phyloP scores from a whole-genome alignment of 1,140 invertebrate species.

The Aradophagus sp. region DNA sequence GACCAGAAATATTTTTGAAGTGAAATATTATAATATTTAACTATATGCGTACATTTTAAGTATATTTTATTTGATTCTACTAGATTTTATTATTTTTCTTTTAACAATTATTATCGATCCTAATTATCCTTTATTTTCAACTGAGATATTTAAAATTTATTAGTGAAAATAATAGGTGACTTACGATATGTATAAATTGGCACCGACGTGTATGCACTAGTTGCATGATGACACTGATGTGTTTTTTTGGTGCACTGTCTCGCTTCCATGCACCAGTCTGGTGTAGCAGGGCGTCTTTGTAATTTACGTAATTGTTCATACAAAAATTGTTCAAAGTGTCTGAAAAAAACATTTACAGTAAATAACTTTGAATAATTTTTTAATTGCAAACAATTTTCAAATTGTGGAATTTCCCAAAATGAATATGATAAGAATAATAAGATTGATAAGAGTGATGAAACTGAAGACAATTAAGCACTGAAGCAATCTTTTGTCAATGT shows the following conservation, averaged over 20 bases:
- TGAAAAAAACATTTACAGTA: constrained; percentile 58
- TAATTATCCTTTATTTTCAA: constrained; percentile 3
- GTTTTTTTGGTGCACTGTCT: constrained; percentile 87
- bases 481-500: too few species aligned
- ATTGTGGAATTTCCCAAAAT: too few species aligned
- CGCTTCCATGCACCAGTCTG: constrained; percentile 77
- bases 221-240: constrained; percentile 90
- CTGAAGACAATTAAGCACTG: too few species aligned
- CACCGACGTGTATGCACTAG: constrained; percentile 91
- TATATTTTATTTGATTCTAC: too few species aligned
- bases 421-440: not conserved
- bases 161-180: constrained; percentile 29
- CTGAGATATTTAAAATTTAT: constrained; percentile 10
- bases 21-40: too few species aligned
- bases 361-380: too few species aligned
- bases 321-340: constrained; percentile 92
- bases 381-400: too few species aligned
- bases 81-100: too few species aligned
- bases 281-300: constrained; percentile 79
- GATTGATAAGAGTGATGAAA: too few species aligned
- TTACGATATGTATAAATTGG: constrained; percentile 77
- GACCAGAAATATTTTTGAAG: too few species aligned
- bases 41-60: too few species aligned
- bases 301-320: constrained; percentile 89
- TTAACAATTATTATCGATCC: too few species aligned